Percentiles rank a stretch among this genome's conserved stretches.
These are phyloP conservation scores for Sebastes diploproa DNA, from an alignment of 2,797 vertebrate species.

Conservation along the genomic window DNA sequence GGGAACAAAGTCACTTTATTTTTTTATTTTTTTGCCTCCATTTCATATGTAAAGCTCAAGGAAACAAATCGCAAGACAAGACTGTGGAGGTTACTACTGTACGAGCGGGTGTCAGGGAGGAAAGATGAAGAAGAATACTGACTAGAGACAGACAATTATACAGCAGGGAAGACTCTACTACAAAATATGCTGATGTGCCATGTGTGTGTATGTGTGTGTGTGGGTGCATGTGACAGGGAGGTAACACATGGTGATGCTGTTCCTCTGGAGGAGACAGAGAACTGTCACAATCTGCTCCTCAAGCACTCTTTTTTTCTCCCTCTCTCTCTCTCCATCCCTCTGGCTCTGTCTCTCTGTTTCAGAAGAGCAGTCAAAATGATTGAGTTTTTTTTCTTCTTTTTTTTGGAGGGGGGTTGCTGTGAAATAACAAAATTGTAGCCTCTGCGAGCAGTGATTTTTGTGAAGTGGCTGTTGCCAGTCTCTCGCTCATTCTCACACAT, in stretches of 20 bases:
- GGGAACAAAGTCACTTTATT: slow-evolving; percentile 55
- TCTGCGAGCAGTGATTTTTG: slow-evolving; percentile 36
- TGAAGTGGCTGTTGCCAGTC: slow-evolving; percentile 60
- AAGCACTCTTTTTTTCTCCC: slow-evolving; percentile 38
- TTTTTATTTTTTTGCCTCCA: slow-evolving; percentile 1
- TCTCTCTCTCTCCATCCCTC: neutral
- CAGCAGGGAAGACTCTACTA: slow-evolving; percentile 33
- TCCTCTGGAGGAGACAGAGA: slow-evolving; percentile 71
- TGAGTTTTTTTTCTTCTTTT: slow-evolving; percentile 10
- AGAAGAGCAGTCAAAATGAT: slow-evolving; percentile 42
- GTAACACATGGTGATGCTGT: slow-evolving; percentile 58
- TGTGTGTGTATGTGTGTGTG: slow-evolving; percentile 12
- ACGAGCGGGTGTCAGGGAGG: slow-evolving; percentile 22
- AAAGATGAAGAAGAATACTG: slow-evolving; percentile 33
- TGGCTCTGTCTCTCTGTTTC: slow-evolving; percentile 40
- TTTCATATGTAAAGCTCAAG: slow-evolving; percentile 42
- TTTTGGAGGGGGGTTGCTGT: slow-evolving; percentile 4
- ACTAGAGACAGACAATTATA: slow-evolving; percentile 35
- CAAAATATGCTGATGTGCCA: slow-evolving; percentile 45
- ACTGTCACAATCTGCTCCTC: slow-evolving; percentile 75
- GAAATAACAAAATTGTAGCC: slow-evolving; percentile 55
- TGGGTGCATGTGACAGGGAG: slow-evolving; percentile 27
- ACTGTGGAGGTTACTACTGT: slow-evolving; percentile 34
- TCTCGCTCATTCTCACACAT: slow-evolving; percentile 66
- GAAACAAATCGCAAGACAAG: slow-evolving; percentile 28